Evolutionary conservation across 1,140 invertebrate genomes (phyloP).

Genomic region (Drosophila pruinosa): DNA sequence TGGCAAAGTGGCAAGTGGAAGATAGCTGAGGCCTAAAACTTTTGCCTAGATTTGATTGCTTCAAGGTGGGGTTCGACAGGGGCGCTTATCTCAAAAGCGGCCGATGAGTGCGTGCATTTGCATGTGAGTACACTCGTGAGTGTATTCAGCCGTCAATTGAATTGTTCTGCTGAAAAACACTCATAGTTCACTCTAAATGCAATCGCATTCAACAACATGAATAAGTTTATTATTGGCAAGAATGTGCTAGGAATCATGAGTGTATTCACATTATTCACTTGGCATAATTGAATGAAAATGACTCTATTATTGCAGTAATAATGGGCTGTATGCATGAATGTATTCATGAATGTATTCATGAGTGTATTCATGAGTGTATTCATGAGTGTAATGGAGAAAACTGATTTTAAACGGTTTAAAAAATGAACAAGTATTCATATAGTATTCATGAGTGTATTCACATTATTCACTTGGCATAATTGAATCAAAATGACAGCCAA

Average conservation of each 20-base stretch:
- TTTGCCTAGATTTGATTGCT: too few relatives aligned
- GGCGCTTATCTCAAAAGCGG: slow-evolving; percentile 6
- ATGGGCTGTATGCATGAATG: not conserved
- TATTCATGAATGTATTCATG: not conserved
- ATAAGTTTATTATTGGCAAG: too few relatives aligned
- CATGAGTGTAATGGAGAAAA: too few relatives aligned
- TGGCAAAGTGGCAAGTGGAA: not conserved
- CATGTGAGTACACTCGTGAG: not conserved
- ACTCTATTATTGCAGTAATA: not conserved
- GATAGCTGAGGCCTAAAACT: not conserved
- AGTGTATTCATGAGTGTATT: not conserved
- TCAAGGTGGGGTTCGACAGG: too few relatives aligned
- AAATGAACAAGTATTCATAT: too few relatives aligned
- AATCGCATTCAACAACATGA: too few relatives aligned
- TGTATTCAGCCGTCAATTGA: not conserved
- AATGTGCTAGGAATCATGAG: too few relatives aligned
- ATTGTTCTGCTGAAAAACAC: not conserved
- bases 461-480: too few relatives aligned
- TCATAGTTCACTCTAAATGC: not conserved
- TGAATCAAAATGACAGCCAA: too few relatives aligned
- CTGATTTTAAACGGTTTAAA: too few relatives aligned
- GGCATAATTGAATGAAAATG: not conserved
- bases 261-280: not conserved
- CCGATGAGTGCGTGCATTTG: slow-evolving; percentile 3
- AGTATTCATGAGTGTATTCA: slow-evolving; percentile 3